These are phyloP conservation scores for Ranitomeya variabilis DNA, from an alignment of 2,113 vertebrate genomes.

Conservation along the genomic window DNA sequence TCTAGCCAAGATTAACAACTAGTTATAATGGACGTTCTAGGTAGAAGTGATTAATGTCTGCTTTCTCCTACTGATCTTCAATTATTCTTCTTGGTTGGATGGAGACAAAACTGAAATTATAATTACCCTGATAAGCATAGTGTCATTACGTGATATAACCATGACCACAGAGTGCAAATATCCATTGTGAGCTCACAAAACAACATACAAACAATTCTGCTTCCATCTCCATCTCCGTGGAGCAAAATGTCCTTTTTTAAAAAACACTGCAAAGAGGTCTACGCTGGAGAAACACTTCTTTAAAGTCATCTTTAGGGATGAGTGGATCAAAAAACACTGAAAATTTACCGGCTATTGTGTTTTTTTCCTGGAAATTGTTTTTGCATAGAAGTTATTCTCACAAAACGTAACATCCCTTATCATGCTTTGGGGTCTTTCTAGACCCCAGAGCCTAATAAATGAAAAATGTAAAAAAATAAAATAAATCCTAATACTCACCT, in stretches of 20 bases:
- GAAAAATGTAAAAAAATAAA: too few relatives aligned
- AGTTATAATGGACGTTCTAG: slow-evolving; percentile 24
- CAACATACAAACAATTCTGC: not conserved
- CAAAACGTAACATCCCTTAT: too few relatives aligned
- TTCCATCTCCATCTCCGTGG: not conserved
- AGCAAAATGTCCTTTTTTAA: not conserved
- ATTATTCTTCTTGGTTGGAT: slow-evolving; percentile 38
- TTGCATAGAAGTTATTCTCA: too few relatives aligned
- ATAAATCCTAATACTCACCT: too few relatives aligned
- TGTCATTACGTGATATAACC: slow-evolving; percentile 9
- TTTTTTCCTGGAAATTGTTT: too few relatives aligned
- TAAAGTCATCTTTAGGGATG: not conserved
- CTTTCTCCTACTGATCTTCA: slow-evolving; percentile 1
- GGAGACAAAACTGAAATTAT: slow-evolving; percentile 1
- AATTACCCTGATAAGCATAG: slow-evolving; percentile 27
- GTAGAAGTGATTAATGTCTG: slow-evolving; percentile 36
- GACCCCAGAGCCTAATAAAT: too few relatives aligned
- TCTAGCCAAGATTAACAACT: slow-evolving; percentile 30
- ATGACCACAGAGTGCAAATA: slow-evolving; percentile 20
- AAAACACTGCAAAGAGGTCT: not conserved
- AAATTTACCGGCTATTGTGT: too few relatives aligned
- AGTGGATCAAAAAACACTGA: too few relatives aligned
- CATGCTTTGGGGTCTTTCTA: too few relatives aligned
- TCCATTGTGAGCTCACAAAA: slow-evolving; percentile 7
- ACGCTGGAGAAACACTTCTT: not conserved